Percentiles rank a stretch among this genome's conserved stretches.
These are phyloP conservation scores for Thera obeliscata DNA, from an alignment of 2,888 invertebrate genomes.

Conservation along the genomic window DNA sequence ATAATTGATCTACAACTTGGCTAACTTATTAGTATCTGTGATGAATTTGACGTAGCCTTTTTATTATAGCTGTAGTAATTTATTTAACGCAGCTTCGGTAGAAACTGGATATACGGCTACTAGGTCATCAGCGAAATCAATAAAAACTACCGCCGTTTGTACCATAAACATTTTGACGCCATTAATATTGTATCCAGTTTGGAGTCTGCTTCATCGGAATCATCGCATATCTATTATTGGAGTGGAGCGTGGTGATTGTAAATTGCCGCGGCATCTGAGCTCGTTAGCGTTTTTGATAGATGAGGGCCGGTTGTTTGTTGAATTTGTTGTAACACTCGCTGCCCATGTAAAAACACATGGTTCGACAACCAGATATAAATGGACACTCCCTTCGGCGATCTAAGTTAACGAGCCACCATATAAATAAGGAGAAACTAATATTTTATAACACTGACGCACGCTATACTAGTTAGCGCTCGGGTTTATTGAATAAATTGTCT, in stretches of 20 bases:
- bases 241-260: constrained; percentile 70
- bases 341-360: constrained; percentile 78
- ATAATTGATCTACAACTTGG: constrained; percentile 29
- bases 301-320: constrained; percentile 80
- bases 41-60: constrained; percentile 9
- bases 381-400: constrained; percentile 81
- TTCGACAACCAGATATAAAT: constrained; percentile 81
- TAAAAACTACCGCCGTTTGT: constrained; percentile 23
- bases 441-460: constrained; percentile 68
- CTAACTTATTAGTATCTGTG: constrained; percentile 22
- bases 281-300: constrained; percentile 84
- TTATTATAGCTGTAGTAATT: constrained; percentile 3
- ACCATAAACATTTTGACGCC: constrained; percentile 34
- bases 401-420: constrained; percentile 80
- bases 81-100: constrained; percentile 4
- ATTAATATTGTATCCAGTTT: constrained; percentile 33
- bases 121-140: constrained; percentile 24
- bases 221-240: constrained; percentile 72
- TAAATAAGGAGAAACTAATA: constrained; percentile 78
- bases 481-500: constrained; percentile 51
- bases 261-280: constrained; percentile 77
- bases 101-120: constrained; percentile 16
- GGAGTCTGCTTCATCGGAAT: constrained; percentile 66
- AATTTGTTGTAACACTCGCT: constrained; percentile 79
- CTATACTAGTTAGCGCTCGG: constrained; percentile 53